Evolutionary conservation across 2,888 invertebrate genomes (phyloP).

Genomic region (Stenchaetothrips biformis): DNA sequence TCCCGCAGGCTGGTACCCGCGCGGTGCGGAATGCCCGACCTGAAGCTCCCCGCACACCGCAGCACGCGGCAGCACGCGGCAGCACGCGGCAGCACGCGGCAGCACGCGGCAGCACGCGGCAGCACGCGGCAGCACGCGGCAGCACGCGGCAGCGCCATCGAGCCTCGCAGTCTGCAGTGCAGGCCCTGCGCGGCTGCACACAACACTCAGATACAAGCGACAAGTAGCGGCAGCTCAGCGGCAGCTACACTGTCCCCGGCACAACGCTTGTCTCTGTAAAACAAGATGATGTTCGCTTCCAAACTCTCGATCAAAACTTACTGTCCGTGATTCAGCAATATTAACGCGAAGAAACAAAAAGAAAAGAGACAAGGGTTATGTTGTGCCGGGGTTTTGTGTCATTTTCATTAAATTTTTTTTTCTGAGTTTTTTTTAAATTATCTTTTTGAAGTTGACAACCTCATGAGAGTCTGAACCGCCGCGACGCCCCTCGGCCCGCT

Average conservation of each 20-base stretch:
- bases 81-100: not conserved
- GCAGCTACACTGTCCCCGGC: conserved; percentile 7
- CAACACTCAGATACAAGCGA: conserved; percentile 12
- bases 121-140: not conserved
- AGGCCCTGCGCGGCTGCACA: not conserved
- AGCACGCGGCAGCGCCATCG: not conserved
- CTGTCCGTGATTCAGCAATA: no score
- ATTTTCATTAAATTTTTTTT: not conserved
- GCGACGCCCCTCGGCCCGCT: conserved; percentile 13
- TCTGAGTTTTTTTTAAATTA: not conserved
- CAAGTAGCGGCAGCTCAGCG: conserved; percentile 8
- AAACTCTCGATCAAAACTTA: no score
- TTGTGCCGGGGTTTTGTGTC: not conserved
- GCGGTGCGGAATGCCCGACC: no score
- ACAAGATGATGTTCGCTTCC: not conserved
- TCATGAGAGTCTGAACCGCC: conserved; percentile 4
- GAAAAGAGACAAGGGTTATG: not conserved
- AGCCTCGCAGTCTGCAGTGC: no score
- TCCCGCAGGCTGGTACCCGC: no score
- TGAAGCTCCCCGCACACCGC: not conserved
- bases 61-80: not conserved
- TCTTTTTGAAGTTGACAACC: conserved; percentile 3
- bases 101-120: not conserved
- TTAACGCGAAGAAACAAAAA: no score
- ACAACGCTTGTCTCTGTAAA: not conserved